These are phyloP conservation scores for Australoheros scitulus DNA, from an alignment of 2,113 vertebrate species.

Conservation along the genomic window DNA sequence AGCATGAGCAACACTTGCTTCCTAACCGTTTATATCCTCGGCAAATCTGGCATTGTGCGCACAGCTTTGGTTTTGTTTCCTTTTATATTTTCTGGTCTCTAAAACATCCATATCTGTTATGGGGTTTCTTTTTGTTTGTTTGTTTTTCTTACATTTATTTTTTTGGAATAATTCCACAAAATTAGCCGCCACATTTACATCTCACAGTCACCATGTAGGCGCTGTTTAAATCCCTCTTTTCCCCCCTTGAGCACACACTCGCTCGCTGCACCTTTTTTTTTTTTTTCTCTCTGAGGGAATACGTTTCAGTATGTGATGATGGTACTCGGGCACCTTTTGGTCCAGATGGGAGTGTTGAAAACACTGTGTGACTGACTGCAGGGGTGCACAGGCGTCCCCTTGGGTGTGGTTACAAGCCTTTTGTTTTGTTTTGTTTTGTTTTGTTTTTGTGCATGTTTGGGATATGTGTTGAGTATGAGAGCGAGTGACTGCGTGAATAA, in stretches of 20 bases:
- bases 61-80: conserved; percentile 62
- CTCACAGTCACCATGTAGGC: conserved; percentile 41
- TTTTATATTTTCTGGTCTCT: conserved; percentile 52
- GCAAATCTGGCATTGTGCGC: conserved; percentile 71
- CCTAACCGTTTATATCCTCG: conserved; percentile 78
- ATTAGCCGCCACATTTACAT: conserved; percentile 52
- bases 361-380: conserved; percentile 67
- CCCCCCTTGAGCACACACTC: conserved; percentile 34
- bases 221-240: conserved; percentile 57
- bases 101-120: conserved; percentile 47
- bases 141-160: background rate
- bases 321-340: conserved; percentile 65
- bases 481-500: conserved; percentile 58
- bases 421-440: background rate
- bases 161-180: conserved; percentile 33
- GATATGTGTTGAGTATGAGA: conserved; percentile 40
- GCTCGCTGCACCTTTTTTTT: conserved; percentile 30
- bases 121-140: background rate
- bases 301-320: conserved; percentile 37
- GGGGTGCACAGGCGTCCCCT: conserved; percentile 67
- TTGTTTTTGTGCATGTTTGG: conserved; percentile 45
- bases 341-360: conserved; percentile 61
- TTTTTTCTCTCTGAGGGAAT: conserved; percentile 28
- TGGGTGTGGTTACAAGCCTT: conserved; percentile 80
- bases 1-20: conserved; percentile 83